Evolutionary conservation across 2,797 vertebrate genomes (phyloP).

Genomic region (Poliocrania exsul): DNA sequence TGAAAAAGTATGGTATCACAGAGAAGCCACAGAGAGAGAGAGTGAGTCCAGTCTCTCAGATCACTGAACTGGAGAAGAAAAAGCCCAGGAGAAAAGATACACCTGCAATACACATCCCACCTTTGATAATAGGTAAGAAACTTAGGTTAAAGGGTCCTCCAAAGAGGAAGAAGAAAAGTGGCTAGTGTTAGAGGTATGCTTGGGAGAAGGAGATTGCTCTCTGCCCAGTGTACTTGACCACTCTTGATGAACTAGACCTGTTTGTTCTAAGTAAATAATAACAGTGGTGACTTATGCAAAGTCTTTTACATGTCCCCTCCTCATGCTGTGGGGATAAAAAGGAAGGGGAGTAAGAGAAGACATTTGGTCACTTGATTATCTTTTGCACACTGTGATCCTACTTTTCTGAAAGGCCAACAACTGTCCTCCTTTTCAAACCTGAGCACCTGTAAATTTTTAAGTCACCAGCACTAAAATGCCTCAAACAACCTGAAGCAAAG

Average conservation of each 20-base stretch:
- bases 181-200: not conserved
- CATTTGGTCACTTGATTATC: not conserved
- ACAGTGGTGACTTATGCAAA: not conserved
- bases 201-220: not conserved
- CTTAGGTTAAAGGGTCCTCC: not conserved
- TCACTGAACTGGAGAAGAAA: conserved; percentile 78
- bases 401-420: not conserved
- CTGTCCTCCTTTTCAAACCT: not conserved
- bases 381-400: not conserved
- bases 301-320: not conserved
- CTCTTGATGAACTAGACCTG: not conserved
- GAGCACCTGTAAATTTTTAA: not conserved
- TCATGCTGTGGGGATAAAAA: not conserved
- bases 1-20: conserved; percentile 73
- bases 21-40: conserved; percentile 71
- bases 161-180: not conserved
- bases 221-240: not conserved
- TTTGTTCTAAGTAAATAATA: not conserved
- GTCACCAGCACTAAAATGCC: not conserved
- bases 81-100: conserved; percentile 93
- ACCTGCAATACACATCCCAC: conserved; percentile 84
- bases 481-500: not conserved
- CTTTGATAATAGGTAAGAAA: conserved; percentile 84
- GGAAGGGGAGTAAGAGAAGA: not conserved
- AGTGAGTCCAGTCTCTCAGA: conserved; percentile 61